Evolutionary conservation across 2,888 invertebrate species (phyloP).

Genomic region (Boloria euphrosyne): DNA sequence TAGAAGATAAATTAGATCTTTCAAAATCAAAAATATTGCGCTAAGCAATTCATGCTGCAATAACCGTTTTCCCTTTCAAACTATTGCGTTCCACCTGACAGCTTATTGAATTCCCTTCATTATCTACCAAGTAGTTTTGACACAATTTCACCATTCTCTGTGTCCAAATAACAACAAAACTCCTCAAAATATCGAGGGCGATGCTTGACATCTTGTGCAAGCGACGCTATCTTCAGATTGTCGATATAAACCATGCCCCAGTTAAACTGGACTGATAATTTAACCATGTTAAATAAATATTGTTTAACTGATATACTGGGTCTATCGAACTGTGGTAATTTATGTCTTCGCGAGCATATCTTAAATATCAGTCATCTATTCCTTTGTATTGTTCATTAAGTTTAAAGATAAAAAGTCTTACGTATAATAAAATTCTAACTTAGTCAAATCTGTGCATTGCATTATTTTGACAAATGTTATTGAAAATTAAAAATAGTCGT

Average conservation of each 20-base stretch:
- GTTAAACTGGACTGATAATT: slow-evolving; percentile 38
- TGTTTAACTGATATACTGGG: slow-evolving; percentile 27
- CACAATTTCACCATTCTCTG: slow-evolving; percentile 22
- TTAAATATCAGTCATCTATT: not conserved
- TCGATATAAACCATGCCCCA: slow-evolving; percentile 38
- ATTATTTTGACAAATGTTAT: too few relatives aligned
- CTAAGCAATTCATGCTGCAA: too few relatives aligned
- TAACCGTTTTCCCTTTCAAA: too few relatives aligned
- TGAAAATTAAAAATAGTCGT: too few relatives aligned
- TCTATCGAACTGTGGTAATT: not conserved
- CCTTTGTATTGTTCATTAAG: too few relatives aligned
- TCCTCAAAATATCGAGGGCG: slow-evolving; percentile 31
- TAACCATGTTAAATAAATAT: slow-evolving; percentile 42
- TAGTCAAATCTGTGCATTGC: too few relatives aligned
- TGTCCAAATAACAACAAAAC: slow-evolving; percentile 19
- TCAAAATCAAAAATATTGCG: too few relatives aligned
- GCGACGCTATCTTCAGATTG: slow-evolving; percentile 33
- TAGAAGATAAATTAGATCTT: not conserved
- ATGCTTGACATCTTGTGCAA: slow-evolving; percentile 40
- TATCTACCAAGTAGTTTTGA: slow-evolving; percentile 1
- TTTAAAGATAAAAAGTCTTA: too few relatives aligned
- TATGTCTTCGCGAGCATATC: not conserved
- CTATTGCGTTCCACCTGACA: too few relatives aligned
- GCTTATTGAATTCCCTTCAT: not conserved
- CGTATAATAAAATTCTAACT: too few relatives aligned